Conservation (phyloP, 2,113 vertebrate species). For the Cavia porcellus region DNA sequence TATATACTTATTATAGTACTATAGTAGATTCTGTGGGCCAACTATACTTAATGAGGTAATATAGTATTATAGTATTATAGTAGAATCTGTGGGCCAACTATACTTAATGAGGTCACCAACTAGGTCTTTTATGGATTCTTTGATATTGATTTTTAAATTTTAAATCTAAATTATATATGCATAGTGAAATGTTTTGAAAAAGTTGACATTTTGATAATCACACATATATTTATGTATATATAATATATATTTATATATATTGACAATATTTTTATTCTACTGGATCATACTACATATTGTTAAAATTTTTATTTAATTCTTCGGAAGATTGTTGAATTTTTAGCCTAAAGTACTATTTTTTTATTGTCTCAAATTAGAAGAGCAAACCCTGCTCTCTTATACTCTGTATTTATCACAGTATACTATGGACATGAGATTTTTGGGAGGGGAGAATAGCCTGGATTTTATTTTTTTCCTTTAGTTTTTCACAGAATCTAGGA, state of each 20-base stretch:
- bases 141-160: conserved; percentile 36
- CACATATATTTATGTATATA: too few species aligned
- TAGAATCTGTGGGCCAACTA: neutral
- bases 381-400: neutral
- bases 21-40: neutral
- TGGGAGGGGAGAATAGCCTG: neutral
- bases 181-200: conserved; percentile 17
- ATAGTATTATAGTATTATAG: neutral
- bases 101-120: conserved; percentile 4
- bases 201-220: conserved; percentile 30
- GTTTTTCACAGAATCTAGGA: neutral
- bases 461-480: neutral
- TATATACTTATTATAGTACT: neutral
- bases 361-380: conserved; percentile 36
- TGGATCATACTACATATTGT: neutral
- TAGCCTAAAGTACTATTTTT: neutral
- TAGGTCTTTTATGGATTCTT: conserved; percentile 14
- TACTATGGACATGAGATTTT: neutral
- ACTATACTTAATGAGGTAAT: neutral
- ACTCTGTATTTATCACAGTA: neutral
- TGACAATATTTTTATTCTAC: neutral
- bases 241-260: neutral
- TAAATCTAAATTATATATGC: conserved; percentile 17
- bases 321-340: conserved; percentile 8
- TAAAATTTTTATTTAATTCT: conserved; percentile 29